phyloP scores from a whole-genome alignment of 2,888 invertebrate species.

The Trachelus tabidus region DNA sequence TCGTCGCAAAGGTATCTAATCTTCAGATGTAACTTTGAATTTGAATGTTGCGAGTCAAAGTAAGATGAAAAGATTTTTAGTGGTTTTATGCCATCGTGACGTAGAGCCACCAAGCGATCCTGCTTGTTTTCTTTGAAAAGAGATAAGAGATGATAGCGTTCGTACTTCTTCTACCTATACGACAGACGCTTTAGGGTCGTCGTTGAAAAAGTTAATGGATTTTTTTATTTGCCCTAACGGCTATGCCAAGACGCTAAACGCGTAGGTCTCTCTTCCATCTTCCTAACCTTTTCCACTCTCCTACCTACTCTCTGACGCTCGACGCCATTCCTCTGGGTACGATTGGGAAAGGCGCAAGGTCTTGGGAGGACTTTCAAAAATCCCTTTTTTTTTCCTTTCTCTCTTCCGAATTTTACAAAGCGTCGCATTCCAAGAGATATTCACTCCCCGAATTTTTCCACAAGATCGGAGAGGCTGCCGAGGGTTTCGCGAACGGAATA shows the following conservation, averaged over 20 bases:
- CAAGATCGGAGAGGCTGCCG: conserved; percentile 8
- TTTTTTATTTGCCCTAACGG: not conserved
- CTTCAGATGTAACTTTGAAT: not conserved
- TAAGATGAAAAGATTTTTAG: not conserved
- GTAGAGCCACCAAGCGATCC: not conserved
- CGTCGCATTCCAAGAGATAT: conserved; percentile 1
- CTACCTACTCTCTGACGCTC: not conserved
- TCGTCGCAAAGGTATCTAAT: not conserved
- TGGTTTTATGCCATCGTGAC: not conserved
- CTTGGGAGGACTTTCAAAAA: conserved; percentile 22
- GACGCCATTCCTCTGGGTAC: not conserved
- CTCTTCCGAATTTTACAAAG: conserved; percentile 6
- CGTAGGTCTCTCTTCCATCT: not conserved
- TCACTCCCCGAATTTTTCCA: not conserved
- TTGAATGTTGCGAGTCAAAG: not conserved
- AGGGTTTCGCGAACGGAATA: conserved; percentile 19
- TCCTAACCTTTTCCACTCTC: not conserved
- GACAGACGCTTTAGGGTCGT: not conserved
- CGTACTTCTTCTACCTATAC: not conserved
- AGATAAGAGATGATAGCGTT: not conserved
- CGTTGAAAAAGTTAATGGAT: not conserved
- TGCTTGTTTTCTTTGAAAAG: not conserved
- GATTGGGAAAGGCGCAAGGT: not conserved
- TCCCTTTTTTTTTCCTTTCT: conserved; percentile 24
- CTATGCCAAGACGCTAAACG: not conserved